These are phyloP conservation scores for Cyprinodon diabolis DNA, from an alignment of 2,797 vertebrate genomes.

Conservation along the genomic window DNA sequence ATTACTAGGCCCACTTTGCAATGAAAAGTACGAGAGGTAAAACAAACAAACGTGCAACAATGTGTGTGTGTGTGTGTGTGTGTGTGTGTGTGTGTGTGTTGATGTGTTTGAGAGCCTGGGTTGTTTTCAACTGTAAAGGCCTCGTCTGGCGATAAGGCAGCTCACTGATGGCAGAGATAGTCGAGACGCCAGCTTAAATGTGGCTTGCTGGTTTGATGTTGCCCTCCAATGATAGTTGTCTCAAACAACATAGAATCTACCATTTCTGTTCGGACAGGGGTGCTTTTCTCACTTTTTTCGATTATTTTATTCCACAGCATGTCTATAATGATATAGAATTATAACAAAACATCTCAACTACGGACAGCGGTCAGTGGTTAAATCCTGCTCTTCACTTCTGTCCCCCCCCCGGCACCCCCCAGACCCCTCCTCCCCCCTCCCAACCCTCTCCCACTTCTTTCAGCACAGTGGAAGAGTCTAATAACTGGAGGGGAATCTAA, in stretches of 20 bases:
- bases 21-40: constrained; percentile 35
- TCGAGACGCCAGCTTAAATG: constrained; percentile 80
- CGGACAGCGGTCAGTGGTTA: constrained; percentile 55
- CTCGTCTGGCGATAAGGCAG: constrained; percentile 75
- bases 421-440: constrained; percentile 12
- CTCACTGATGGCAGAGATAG: constrained; percentile 81
- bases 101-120: constrained; percentile 41
- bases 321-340: constrained; percentile 42
- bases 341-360: constrained; percentile 48
- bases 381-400: constrained; percentile 55
- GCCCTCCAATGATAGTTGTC: constrained; percentile 81
- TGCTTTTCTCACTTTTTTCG: constrained; percentile 21
- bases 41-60: constrained; percentile 33
- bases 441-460: constrained; percentile 77
- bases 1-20: constrained; percentile 49
- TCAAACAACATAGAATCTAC: constrained; percentile 76
- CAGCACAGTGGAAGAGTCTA: constrained; percentile 84
- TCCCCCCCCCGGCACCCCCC: constrained; percentile 22
- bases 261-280: constrained; percentile 52
- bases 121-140: constrained; percentile 66
- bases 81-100: constrained; percentile 39
- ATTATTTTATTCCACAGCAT: constrained; percentile 31
- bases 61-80: constrained; percentile 40
- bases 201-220: constrained; percentile 78
- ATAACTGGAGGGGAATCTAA: constrained; percentile 85